Evolutionary conservation across 2,113 vertebrate genomes (phyloP).

Genomic region (Pseudorhombus dupliciocellatus): DNA sequence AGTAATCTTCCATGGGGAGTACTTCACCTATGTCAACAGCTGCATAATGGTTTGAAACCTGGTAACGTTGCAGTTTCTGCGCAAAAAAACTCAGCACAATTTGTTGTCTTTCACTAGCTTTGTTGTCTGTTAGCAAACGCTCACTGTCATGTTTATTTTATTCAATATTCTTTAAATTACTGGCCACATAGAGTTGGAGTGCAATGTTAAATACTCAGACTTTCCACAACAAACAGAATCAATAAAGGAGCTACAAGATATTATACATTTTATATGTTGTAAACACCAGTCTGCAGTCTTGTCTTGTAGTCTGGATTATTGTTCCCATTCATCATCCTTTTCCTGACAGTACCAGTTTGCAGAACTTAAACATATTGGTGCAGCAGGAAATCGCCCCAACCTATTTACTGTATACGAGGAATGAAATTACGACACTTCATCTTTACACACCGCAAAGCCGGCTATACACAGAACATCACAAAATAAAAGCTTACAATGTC

Average conservation of each 20-base stretch:
- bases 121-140: no score
- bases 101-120: no score
- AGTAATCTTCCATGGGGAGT: not conserved
- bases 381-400: not conserved
- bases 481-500: slow-evolving; percentile 21
- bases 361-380: slow-evolving; percentile 1
- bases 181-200: no score
- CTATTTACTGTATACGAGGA: not conserved
- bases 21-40: not conserved
- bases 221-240: not conserved
- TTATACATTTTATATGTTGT: not conserved
- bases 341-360: not conserved
- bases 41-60: no score
- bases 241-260: not conserved
- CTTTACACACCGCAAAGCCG: not conserved
- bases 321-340: not conserved
- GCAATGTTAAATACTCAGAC: not conserved
- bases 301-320: not conserved
- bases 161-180: no score
- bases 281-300: not conserved
- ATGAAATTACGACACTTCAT: slow-evolving; percentile 15
- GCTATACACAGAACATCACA: not conserved
- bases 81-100: no score
- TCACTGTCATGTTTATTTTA: no score
- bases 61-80: no score